A percentile compares a stretch with the other conserved stretches of the same genome.
Conservation (phyloP, 2,113 vertebrate species). For the Aramus guarauna region DNA sequence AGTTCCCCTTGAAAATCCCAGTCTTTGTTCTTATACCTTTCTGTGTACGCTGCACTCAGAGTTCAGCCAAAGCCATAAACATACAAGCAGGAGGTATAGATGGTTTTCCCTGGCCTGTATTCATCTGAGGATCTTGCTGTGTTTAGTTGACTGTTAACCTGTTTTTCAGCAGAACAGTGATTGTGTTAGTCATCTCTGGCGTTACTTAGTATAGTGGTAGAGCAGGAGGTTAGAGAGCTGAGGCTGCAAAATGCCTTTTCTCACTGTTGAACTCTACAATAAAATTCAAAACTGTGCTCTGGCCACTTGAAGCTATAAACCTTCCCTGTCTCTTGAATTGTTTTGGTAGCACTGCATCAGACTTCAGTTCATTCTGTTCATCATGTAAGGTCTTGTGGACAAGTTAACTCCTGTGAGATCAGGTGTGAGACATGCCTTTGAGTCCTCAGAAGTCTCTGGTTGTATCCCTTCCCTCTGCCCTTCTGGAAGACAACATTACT, state of each 20-base stretch:
- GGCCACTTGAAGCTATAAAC: neutral
- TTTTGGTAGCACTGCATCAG: neutral
- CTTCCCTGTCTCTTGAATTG: neutral
- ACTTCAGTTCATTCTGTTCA: neutral
- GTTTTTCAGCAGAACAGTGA: neutral
- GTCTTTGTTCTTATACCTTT: neutral
- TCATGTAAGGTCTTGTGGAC: neutral
- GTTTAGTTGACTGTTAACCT: neutral
- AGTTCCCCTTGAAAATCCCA: neutral
- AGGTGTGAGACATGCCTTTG: neutral
- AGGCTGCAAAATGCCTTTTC: neutral
- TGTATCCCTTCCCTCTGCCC: neutral
- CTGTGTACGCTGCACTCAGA: rapidly evolving
- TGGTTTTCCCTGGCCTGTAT: neutral
- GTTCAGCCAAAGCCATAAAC: neutral
- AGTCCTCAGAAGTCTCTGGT: neutral
- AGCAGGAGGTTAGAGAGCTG: neutral
- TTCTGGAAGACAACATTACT: neutral
- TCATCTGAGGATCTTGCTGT: neutral
- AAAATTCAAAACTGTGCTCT: neutral
- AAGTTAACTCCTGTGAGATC: rapidly evolving
- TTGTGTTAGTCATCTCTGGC: neutral
- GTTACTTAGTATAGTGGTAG: neutral
- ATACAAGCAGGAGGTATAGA: neutral
- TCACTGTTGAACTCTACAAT: neutral